Evolutionary conservation across 2,888 invertebrate genomes (phyloP).

Genomic region (Himalopsyche kuldschensis): DNA sequence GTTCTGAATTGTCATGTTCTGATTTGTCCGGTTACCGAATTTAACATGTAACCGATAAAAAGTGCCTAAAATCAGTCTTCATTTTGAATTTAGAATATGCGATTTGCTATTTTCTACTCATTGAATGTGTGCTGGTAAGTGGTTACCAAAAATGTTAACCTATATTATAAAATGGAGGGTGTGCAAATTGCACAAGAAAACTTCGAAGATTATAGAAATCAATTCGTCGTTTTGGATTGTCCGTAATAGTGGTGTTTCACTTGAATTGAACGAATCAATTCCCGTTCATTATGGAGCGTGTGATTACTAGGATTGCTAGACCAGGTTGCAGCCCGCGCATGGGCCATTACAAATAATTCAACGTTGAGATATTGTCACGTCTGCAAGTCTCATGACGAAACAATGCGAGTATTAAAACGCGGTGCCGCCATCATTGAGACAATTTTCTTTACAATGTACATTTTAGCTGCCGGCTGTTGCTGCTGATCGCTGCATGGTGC

Average conservation of each 20-base stretch:
- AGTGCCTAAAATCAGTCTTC: no score
- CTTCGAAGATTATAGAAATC: not conserved
- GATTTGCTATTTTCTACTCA: no score
- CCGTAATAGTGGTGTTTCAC: not conserved
- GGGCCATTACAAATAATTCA: not conserved
- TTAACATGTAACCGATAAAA: no score
- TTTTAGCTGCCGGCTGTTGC: not conserved
- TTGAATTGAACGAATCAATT: not conserved
- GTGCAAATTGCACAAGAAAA: not conserved
- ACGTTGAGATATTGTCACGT: constrained; percentile 19
- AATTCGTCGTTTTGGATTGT: not conserved
- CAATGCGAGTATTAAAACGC: not conserved
- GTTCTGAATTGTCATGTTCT: no score
- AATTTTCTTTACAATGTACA: not conserved
- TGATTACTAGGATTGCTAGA: not conserved
- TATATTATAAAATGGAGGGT: no score
- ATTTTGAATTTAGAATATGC: no score
- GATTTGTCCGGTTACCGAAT: no score
- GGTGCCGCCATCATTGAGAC: constrained; percentile 2
- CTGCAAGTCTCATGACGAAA: constrained; percentile 14
- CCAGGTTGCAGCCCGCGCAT: not conserved
- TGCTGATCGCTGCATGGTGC: not conserved
- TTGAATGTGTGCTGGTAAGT: no score
- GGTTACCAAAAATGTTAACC: no score
- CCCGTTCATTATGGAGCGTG: not conserved